Evolutionary conservation across 2,888 invertebrate species (phyloP).

Genomic region (Zeuzera pyrina): DNA sequence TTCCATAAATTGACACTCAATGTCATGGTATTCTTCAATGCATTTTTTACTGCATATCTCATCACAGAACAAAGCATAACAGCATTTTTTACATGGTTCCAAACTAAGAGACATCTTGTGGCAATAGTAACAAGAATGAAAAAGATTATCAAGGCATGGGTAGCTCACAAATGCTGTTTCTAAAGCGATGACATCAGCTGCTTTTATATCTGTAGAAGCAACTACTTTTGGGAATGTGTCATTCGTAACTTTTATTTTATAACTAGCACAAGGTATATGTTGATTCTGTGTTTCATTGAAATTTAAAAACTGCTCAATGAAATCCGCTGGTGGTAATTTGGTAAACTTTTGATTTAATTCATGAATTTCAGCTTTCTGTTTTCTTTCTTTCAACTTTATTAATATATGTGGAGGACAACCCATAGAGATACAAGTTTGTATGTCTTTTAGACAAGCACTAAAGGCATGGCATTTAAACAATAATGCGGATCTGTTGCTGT

Average conservation of each 20-base stretch:
- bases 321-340: background rate
- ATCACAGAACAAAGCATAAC: conserved; percentile 12
- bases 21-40: conserved; percentile 11
- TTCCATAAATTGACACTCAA: conserved; percentile 14
- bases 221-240: conserved; percentile 3
- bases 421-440: background rate
- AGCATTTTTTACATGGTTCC: conserved; percentile 13
- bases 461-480: background rate
- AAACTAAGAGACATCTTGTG: conserved; percentile 14
- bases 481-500: background rate
- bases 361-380: background rate
- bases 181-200: conserved; percentile 7
- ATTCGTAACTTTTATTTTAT: conserved; percentile 3
- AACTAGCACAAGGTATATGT: conserved; percentile 8
- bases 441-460: background rate
- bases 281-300: conserved; percentile 7
- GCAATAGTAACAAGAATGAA: conserved; percentile 9
- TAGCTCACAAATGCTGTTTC: conserved; percentile 8
- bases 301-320: conserved; percentile 4
- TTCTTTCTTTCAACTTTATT: background rate
- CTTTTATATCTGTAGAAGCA: conserved; percentile 8
- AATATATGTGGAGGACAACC: background rate
- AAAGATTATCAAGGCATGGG: background rate
- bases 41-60: conserved; percentile 11
- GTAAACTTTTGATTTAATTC: too few relatives aligned